Evolutionary conservation across 2,797 vertebrate species (phyloP).

Genomic region (Chloroceryle amazona): DNA sequence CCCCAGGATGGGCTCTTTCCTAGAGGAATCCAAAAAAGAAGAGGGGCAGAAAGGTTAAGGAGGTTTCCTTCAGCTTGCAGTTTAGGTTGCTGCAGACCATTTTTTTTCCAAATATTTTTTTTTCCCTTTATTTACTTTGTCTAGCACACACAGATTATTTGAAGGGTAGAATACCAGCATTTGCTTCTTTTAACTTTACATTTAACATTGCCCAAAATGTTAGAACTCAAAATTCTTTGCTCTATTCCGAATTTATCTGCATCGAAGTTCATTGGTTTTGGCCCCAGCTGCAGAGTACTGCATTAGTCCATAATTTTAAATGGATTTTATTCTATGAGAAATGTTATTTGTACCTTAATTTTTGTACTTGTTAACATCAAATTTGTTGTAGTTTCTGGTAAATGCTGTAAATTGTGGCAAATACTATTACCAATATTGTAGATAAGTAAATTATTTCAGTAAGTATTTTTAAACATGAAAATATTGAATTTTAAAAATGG

Average conservation of each 20-base stretch:
- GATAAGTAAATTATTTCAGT: neutral
- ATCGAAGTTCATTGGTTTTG: accelerated
- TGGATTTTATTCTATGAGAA: neutral
- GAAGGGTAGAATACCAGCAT: neutral
- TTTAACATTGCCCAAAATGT: neutral
- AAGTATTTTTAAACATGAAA: neutral
- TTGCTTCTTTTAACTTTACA: neutral
- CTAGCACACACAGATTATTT: neutral
- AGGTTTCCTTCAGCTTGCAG: neutral
- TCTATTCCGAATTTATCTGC: neutral
- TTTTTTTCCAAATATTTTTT: no score
- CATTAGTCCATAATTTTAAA: neutral
- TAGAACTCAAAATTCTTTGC: neutral
- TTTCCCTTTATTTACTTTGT: no score
- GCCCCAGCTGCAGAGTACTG: neutral
- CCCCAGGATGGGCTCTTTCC: no score
- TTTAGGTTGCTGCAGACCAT: neutral
- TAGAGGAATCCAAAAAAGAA: no score
- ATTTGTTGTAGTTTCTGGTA: neutral
- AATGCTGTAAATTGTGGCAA: neutral
- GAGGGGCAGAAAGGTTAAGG: no score
- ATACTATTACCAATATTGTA: neutral
- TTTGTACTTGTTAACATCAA: neutral
- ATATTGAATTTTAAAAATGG: no score
- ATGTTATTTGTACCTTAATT: neutral